These are phyloP conservation scores for Hemicentrotus pulcherrimus DNA, from an alignment of 35 echinoderm and acorn worm species.

Conservation along the genomic window DNA sequence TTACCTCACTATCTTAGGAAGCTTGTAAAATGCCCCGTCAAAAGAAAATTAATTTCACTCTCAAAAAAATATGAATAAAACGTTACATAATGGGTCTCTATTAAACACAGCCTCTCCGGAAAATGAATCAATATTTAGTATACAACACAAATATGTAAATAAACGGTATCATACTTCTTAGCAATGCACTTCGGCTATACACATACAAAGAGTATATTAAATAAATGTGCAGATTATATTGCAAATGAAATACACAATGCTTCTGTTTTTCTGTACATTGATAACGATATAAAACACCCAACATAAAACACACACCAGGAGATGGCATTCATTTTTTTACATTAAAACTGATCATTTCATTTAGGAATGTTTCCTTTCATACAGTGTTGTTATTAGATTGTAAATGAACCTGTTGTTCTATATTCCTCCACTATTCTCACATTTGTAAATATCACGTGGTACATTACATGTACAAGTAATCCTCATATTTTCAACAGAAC, in stretches of 20 bases:
- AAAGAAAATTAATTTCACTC: no score
- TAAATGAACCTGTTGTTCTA: not conserved
- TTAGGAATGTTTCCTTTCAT: not conserved
- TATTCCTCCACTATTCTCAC: not conserved
- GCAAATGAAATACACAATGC: slow-evolving; percentile 13
- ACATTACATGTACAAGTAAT: not conserved
- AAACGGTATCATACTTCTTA: not conserved
- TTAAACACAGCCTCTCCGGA: no score
- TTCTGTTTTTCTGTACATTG: not conserved
- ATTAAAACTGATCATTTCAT: not conserved
- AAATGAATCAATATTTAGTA: no score
- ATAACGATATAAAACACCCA: not conserved
- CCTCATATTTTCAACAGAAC: not conserved
- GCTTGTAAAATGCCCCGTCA: no score
- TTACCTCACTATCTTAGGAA: no score
- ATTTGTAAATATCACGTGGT: not conserved
- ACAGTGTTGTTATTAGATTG: not conserved
- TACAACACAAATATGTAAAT: no score
- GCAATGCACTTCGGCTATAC: not conserved
- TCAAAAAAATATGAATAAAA: no score
- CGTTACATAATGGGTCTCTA: no score
- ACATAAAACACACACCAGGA: not conserved
- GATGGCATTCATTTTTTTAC: not conserved
- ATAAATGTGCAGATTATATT: slow-evolving; percentile 6
- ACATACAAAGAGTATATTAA: not conserved